Base-by-base conservation (phyloP, 2,113 vertebrate genomes). In the Poecile atricapillus region DNA sequence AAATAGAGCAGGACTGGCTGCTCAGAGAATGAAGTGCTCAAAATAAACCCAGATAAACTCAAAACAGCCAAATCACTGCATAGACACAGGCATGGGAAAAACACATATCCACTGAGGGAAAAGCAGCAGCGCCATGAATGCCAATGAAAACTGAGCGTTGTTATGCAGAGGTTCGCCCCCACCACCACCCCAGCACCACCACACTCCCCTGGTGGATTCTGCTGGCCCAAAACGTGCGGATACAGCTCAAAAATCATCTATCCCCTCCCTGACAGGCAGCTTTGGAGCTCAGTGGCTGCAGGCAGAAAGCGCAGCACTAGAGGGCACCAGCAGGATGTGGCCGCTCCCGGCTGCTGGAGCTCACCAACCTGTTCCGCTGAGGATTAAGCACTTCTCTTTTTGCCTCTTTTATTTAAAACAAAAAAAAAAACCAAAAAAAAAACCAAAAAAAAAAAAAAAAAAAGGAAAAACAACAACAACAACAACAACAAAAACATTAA, bases 241-340 rank as follows among this genome's bases (percentile, higher is more conserved):
- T 5, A 27, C 6, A 49, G 13, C 59, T 74, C 67, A 23, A 70
- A 94, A 84, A 41, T 11, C 0, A 0, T 3, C 59, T 22, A 1
- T 44, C 4, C 17, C 17, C 13, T 35, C 41, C 23, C 7, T 13
- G 27, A 2, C 0, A 1, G 30, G 17, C 12, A 15, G 0, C 11
- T 28, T 5, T 6, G 8, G 46, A 68, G 46, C 53, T 12, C 46
- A 8, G 52, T 0, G 39, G 71, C 79, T 97, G 90, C 78, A 91
- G 59, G 6, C 35, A 1, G 81, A 24, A 33, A 35, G 56, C 20
- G 17, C 23, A 79, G 96, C 96, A 65, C 96, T 95, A 97, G 97
- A 88, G 95, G 97, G 94, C 91, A 91, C 94, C 94, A 75, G 49
- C 70, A 75, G 50, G 90, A 96, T 89, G 47, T 1, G 7, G 50